Percentiles rank a stretch among this genome's conserved stretches.
Evolutionary conservation across 2,113 vertebrate genomes (phyloP).

Genomic region (Erpornis zantholeuca): DNA sequence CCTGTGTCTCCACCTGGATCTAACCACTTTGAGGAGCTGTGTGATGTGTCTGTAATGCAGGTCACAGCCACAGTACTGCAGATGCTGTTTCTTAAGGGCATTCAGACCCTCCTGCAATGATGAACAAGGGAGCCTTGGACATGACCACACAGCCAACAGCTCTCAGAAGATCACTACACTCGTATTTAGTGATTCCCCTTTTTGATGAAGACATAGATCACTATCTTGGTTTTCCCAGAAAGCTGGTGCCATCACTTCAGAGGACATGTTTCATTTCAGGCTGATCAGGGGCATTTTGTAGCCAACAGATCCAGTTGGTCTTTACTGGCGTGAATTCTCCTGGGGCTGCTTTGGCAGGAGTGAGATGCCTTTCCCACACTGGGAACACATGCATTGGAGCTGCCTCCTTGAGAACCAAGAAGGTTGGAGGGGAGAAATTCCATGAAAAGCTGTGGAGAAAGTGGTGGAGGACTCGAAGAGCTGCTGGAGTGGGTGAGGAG

Average conservation of each 20-base stretch:
- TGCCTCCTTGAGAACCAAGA: not conserved
- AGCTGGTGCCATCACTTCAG: not conserved
- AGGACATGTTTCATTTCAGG: not conserved
- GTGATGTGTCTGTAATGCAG: not conserved
- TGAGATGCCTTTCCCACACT: not conserved
- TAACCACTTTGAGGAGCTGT: accelerated
- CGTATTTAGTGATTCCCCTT: not conserved
- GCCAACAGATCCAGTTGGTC: not conserved
- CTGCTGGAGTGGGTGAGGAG: not conserved
- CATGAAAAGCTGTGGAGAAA: not conserved
- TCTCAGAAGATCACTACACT: not conserved
- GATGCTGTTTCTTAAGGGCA: not conserved
- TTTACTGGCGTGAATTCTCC: not conserved
- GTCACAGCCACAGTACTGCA: not conserved
- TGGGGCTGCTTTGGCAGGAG: not conserved
- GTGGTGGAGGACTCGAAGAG: accelerated
- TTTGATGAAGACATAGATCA: not conserved
- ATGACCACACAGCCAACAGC: not conserved
- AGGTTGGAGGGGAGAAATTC: not conserved
- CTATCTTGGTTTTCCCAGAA: accelerated
- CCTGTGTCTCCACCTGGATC: not conserved
- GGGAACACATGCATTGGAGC: not conserved
- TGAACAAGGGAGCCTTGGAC: accelerated
- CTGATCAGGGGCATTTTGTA: not conserved
- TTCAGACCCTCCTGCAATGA: not conserved